Evolutionary conservation across 2,888 invertebrate species (phyloP).

Genomic region (Chymomyza caudatula): DNA sequence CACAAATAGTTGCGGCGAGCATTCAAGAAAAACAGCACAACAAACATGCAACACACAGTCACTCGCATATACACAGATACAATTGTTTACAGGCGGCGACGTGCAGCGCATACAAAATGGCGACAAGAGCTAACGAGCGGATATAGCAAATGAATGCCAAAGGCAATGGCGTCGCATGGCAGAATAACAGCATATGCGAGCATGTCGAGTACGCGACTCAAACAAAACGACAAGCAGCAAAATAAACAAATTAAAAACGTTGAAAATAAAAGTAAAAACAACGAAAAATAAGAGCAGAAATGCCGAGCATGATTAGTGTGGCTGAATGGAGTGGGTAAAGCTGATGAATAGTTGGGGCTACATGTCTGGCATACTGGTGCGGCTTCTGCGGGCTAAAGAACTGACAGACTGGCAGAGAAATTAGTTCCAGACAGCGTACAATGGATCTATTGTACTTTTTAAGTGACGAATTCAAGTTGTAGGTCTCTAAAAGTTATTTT

Average conservation of each 20-base stretch:
- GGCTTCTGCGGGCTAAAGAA: background rate
- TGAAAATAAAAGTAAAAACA: background rate
- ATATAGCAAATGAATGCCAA: background rate
- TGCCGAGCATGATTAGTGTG: constrained; percentile 22
- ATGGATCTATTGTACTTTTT: no score
- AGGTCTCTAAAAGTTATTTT: no score
- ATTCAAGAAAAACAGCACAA: constrained; percentile 20
- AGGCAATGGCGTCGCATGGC: background rate
- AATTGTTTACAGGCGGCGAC: constrained; percentile 40
- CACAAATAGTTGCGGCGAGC: constrained; percentile 58
- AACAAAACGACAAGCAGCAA: constrained; percentile 17
- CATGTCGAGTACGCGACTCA: constrained; percentile 4
- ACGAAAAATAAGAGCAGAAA: constrained; percentile 12
- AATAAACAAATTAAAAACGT: constrained; percentile 15
- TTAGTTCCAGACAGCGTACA: no score
- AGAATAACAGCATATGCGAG: constrained; percentile 17
- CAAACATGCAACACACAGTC: background rate
- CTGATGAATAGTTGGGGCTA: constrained; percentile 27
- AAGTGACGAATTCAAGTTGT: no score
- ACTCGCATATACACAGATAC: constrained; percentile 27
- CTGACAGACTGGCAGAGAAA: no score
- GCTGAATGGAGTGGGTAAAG: constrained; percentile 2
- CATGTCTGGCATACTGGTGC: background rate
- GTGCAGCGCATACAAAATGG: constrained; percentile 47
- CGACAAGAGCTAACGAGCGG: constrained; percentile 20